These are phyloP conservation scores for Sialia sialis DNA, from an alignment of 2,113 vertebrate genomes.

Conservation along the genomic window DNA sequence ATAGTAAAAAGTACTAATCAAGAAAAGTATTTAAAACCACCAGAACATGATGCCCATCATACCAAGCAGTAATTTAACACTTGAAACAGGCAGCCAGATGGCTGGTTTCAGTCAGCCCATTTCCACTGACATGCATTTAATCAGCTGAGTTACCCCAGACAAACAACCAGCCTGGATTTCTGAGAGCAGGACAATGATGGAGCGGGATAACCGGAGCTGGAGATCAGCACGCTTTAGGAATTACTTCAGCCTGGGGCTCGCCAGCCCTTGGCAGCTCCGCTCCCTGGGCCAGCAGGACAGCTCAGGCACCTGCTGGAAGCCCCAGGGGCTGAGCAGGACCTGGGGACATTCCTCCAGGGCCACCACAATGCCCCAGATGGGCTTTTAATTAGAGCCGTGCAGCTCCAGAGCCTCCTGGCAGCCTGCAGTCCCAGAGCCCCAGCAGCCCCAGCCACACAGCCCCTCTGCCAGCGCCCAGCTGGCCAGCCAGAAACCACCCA, in stretches of 20 bases:
- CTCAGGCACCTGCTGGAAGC: not conserved
- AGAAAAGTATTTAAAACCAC: not conserved
- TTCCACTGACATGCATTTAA: not conserved
- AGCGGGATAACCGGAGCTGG: not conserved
- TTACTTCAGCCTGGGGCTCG: not conserved
- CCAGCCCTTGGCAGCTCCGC: not conserved
- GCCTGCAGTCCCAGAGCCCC: fast-evolving
- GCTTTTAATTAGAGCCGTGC: not conserved
- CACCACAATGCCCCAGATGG: not conserved
- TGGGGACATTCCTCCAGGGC: not conserved
- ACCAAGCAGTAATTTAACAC: not conserved
- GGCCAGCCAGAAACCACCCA: not conserved
- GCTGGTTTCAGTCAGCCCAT: not conserved
- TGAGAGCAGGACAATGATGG: not conserved
- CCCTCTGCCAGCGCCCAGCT: not conserved
- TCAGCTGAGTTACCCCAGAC: not conserved
- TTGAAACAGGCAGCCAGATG: not conserved
- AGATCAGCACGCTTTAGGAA: not conserved
- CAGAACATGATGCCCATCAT: not conserved
- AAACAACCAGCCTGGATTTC: not conserved
- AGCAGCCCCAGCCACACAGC: fast-evolving
- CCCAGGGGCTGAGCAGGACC: not conserved
- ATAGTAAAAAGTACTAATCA: not conserved
- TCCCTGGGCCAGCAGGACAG: not conserved
- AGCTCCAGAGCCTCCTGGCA: fast-evolving